Base-by-base conservation (phyloP, 2,888 invertebrate genomes). In the Torymus tubicola region DNA sequence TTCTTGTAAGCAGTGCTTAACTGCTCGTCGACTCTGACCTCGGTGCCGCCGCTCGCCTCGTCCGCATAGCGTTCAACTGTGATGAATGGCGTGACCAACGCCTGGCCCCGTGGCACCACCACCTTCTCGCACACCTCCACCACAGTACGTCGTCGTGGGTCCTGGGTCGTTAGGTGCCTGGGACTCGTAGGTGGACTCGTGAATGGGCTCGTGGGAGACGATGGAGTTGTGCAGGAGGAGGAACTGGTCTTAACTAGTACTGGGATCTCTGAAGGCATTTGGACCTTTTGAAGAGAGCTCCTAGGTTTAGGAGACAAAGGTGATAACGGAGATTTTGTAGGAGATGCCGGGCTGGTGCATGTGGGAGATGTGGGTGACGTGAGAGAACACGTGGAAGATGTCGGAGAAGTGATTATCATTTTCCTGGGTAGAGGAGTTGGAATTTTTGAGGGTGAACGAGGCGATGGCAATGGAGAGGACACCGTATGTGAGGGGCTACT, bases 101-200 rank as follows among this genome's bases (percentile, higher is more conserved):
- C 78, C 77, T 87, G 86, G 75, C 86, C 88, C 74, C 82, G 87
- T 71, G 88, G 84, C 78, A 89, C 87, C 83, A 86, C 84, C 81
- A 89, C 87, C 86, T 88, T 89, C 84, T 90, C 90, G 86, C 87
- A 89, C 80, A 89, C 85, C 82, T 91, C 91, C 84, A 89, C 87
- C 82, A 90, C 77, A 11, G 69, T 65, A 21, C 65, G 79, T 14
- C 76, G 71, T 13, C 74, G 64, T 13, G 68, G 21, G 4, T 69
- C 72, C 55, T 82, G 78, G 0, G 74, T 77, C 10, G 61, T 58
- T 11, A 81, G 83, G 67, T 57, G 69, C n/a, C 60, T 72, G 3
- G 84, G 81, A 80, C 84, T 83, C 63, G 83, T 85, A 12, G 82
- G 81, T 61, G 58, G 83, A 60, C 64, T 76, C 86, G 79, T 60